phyloP scores from a whole-genome alignment of 2,797 vertebrate species.

The Pseudocheirus occidentalis region DNA sequence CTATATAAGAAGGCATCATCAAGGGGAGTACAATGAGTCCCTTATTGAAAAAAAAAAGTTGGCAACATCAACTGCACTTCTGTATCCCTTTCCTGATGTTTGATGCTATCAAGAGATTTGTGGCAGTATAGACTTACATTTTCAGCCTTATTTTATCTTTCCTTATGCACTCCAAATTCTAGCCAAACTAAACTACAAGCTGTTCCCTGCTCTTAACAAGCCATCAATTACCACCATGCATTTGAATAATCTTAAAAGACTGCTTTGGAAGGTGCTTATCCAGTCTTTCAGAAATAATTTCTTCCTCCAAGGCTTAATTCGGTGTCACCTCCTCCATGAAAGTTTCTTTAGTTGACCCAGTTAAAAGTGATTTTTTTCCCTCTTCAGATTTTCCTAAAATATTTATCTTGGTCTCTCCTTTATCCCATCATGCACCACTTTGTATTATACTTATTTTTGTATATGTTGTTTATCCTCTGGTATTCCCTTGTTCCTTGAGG shows the following conservation, averaged over 20 bases:
- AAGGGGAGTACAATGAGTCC: background rate
- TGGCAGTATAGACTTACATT: background rate
- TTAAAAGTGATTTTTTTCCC: too few species aligned
- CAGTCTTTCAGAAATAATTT: background rate
- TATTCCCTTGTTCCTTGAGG: background rate
- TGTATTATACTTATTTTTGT: background rate
- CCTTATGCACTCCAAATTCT: background rate
- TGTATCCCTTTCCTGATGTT: conserved; percentile 21
- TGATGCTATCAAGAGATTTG: background rate
- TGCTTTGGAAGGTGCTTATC: background rate
- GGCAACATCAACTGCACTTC: background rate
- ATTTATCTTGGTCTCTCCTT: background rate
- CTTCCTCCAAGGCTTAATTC: background rate
- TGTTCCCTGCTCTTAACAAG: background rate
- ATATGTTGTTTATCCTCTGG: background rate
- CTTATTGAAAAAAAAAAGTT: background rate
- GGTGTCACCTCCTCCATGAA: background rate
- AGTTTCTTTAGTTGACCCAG: too few species aligned
- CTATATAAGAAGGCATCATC: background rate
- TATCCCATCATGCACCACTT: background rate
- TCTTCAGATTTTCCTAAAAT: background rate
- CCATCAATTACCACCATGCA: background rate
- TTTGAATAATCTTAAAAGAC: background rate
- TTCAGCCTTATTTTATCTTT: background rate
- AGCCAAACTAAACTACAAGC: background rate